Conservation (phyloP, 1,140 invertebrate genomes). For the Lutraria rhynchaena region DNA sequence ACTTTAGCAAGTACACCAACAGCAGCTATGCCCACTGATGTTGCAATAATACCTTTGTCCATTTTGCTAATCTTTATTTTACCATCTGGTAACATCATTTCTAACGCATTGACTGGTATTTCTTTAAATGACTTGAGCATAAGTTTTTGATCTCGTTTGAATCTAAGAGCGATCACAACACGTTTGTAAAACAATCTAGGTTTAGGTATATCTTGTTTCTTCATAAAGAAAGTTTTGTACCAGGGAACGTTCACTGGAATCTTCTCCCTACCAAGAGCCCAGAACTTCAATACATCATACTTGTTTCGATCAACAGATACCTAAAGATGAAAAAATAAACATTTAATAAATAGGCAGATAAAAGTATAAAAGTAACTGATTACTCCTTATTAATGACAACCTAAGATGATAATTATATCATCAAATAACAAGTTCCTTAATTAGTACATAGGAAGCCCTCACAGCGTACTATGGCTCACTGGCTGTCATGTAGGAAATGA, state of each 20-base stretch:
- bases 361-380: no score
- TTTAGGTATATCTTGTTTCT: conserved; percentile 39
- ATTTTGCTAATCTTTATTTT: conserved; percentile 72
- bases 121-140: conserved; percentile 81
- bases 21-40: conserved; percentile 65
- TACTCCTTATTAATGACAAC: no score
- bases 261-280: conserved; percentile 77
- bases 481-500: no score
- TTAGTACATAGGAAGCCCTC: no score
- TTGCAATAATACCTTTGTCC: conserved; percentile 72
- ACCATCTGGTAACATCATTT: conserved; percentile 80
- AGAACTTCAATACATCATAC: conserved; percentile 79
- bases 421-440: no score
- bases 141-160: conserved; percentile 79
- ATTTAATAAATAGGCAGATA: no score
- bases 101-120: conserved; percentile 76
- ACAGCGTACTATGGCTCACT: no score
- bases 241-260: conserved; percentile 61
- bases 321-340: conserved; percentile 67
- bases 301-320: conserved; percentile 76
- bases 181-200: conserved; percentile 78
- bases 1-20: conserved; percentile 72
- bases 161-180: conserved; percentile 77
- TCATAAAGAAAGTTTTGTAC: conserved; percentile 59
- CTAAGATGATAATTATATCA: no score